Evolutionary conservation across 2,888 invertebrate species (phyloP), one percentile per base, ranked within the genome.

Genomic region (Lasioglossum marginatum): DNA sequence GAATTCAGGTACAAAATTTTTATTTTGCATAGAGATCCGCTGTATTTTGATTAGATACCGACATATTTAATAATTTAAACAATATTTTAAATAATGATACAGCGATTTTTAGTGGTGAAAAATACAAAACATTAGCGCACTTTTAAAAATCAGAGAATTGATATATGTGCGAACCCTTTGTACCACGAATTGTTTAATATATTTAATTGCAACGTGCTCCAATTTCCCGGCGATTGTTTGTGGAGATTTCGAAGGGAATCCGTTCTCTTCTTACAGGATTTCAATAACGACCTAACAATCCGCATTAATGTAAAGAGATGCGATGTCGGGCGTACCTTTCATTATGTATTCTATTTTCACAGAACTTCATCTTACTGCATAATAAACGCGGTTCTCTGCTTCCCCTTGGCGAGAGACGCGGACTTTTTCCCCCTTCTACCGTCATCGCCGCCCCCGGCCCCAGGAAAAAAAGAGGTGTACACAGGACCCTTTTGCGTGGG

Each of bases 341-440:
- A 78, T 86, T 82, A 68, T 86, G 75, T 77, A 79, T 75, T 72
- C 81, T 72, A 84, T 76, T 86, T 83, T 82, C 77, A 37, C 72
- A 81, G 72, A 75, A 83, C 77, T 79, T 78, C 66, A 81, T 85
- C n/a, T 86, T 72, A 63, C 72, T 82, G 79, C 57, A 71, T 79
- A 86, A 86, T 86, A 89, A 88, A 86, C 77, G 81, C 45, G 71
- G n/a, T 37, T 37, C 40, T 23, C 60, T n/a, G 70, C 23, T 60
- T 57, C 19, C 77, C 43, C 31, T 73, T 66, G 66, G 23, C 68
- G 40, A 57, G 23, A 34, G 16, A 19, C 48, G 74, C 78, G n/a
- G 68, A 78, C 66, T 74, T 68, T 77, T 45, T 71, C 34, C 2
- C 31, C 16, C 27, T 43, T 68, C 23, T 12, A 16, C 16, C 27